phyloP scores from a whole-genome alignment of 2,113 vertebrate species.

The Nestor notabilis region DNA sequence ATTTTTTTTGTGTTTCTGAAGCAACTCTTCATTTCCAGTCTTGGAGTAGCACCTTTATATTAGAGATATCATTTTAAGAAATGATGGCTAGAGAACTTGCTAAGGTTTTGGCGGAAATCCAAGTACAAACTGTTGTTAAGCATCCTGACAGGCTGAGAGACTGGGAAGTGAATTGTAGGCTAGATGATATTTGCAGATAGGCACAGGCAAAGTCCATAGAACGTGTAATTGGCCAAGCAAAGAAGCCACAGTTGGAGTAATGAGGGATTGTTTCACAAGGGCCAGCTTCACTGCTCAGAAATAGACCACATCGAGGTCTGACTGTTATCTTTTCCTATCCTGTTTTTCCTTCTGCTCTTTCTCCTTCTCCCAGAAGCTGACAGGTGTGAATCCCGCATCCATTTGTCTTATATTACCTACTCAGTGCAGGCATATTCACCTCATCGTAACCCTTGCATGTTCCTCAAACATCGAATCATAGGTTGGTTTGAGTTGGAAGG shows the following conservation, averaged over 20 bases:
- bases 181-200: not conserved
- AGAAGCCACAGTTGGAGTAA: not conserved
- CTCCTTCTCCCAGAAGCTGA: not conserved
- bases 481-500: not conserved
- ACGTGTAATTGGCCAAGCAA: not conserved
- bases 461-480: not conserved
- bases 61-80: not conserved
- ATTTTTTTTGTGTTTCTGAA: not conserved
- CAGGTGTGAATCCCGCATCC: rapidly evolving
- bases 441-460: rapidly evolving
- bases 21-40: not conserved
- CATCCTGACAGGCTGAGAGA: not conserved
- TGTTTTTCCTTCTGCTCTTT: not conserved
- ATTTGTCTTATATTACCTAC: not conserved
- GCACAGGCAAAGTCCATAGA: not conserved
- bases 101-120: not conserved
- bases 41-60: not conserved
- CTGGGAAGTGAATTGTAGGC: not conserved
- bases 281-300: not conserved
- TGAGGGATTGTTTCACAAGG: not conserved
- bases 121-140: not conserved
- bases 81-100: not conserved
- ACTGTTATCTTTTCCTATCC: not conserved
- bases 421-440: not conserved
- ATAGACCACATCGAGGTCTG: not conserved